These are phyloP conservation scores for Gortyna flavago DNA, from an alignment of 2,888 invertebrate genomes.

Conservation along the genomic window DNA sequence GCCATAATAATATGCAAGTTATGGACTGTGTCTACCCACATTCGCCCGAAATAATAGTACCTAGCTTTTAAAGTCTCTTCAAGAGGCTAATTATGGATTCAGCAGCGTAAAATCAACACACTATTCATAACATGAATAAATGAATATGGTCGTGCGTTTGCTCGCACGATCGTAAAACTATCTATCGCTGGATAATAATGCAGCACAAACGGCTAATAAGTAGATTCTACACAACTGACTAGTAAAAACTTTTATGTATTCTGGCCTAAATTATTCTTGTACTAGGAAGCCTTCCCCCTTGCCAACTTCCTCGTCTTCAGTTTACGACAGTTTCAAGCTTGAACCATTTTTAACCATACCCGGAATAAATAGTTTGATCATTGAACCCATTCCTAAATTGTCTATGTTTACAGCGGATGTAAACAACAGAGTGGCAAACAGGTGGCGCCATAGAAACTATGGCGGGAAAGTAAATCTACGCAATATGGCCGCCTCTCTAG, in stretches of 20 bases:
- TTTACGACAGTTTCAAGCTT: constrained; percentile 33
- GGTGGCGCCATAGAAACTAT: constrained; percentile 60
- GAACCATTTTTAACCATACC: constrained; percentile 53
- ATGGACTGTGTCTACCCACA: not conserved
- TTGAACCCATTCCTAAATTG: constrained; percentile 62
- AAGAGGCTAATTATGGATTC: constrained; percentile 19
- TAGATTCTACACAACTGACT: constrained; percentile 14
- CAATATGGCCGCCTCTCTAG: constrained; percentile 69
- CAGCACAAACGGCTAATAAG: constrained; percentile 7
- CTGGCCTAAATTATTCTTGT: constrained; percentile 34
- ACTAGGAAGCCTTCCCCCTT: constrained; percentile 9
- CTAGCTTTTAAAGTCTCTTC: not conserved
- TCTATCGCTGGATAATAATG: constrained; percentile 40
- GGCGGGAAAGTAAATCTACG: constrained; percentile 61
- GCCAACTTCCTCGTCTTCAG: constrained; percentile 28
- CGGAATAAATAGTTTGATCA: constrained; percentile 57
- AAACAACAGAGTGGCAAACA: constrained; percentile 57
- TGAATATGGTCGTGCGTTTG: constrained; percentile 26
- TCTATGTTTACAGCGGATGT: constrained; percentile 61
- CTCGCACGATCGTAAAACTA: constrained; percentile 43
- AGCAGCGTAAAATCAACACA: constrained; percentile 25
- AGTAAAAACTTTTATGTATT: constrained; percentile 10
- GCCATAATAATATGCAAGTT: not conserved
- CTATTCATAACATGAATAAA: constrained; percentile 35
- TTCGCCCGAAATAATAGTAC: not conserved